Conservation (phyloP, 2,888 invertebrate genomes). For the Agrotis exclamationis region DNA sequence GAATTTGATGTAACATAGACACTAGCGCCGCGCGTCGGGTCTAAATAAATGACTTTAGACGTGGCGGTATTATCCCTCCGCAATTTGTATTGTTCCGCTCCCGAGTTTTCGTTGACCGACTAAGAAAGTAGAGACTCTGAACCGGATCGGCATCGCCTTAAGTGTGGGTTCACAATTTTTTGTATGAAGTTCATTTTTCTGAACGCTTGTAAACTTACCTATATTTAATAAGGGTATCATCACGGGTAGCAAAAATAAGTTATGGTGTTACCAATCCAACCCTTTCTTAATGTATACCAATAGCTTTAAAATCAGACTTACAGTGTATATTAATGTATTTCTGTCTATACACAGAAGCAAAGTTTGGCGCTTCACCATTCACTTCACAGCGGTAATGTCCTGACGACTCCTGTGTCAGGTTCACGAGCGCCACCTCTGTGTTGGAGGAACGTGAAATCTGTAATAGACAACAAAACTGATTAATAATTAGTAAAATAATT, state of each 20-base stretch:
- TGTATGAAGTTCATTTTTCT: not conserved
- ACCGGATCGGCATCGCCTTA: no score
- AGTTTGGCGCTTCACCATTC: conserved; percentile 90
- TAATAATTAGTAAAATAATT: not conserved
- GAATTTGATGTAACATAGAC: no score
- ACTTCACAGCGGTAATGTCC: conserved; percentile 91
- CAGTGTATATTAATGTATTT: conserved; percentile 87
- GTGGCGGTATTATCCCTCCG: no score
- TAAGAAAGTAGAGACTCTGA: no score
- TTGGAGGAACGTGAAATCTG: conserved; percentile 92
- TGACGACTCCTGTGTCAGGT: conserved; percentile 86
- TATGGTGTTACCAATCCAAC: not conserved
- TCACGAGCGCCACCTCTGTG: conserved; percentile 88
- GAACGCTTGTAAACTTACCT: no score
- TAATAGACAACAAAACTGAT: conserved; percentile 45
- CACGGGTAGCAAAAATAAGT: not conserved
- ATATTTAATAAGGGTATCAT: no score
- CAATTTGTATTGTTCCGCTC: no score
- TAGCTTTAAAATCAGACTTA: conserved; percentile 73
- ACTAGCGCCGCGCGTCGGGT: no score
- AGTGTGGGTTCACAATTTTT: no score
- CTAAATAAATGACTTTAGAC: no score
- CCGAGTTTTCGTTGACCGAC: no score
- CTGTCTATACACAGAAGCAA: conserved; percentile 81
- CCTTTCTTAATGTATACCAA: no score